Percentiles rank a stretch among this genome's conserved stretches.
Evolutionary conservation across 2,797 vertebrate species (phyloP).

Genomic region (Craterocephalus amniculus): DNA sequence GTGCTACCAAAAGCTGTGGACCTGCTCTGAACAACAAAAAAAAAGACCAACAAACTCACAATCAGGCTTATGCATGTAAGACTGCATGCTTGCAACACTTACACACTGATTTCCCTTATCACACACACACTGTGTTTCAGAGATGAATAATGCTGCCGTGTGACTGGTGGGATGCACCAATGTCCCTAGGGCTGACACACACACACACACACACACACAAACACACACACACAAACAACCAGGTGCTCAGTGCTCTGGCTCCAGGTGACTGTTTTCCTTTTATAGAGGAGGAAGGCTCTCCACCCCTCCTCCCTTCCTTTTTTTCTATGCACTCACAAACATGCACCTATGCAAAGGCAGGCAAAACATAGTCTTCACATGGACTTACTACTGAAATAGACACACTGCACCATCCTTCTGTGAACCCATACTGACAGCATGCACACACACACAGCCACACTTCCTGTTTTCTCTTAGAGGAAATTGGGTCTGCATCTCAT

Average conservation of each 20-base stretch:
- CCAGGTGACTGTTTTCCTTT: conserved; percentile 73
- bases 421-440: conserved; percentile 32
- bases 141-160: conserved; percentile 80
- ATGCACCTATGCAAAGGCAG: conserved; percentile 8
- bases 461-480: conserved; percentile 43
- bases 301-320: conserved; percentile 39
- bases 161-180: conserved; percentile 70
- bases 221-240: conserved; percentile 14
- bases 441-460: conserved; percentile 32
- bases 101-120: conserved; percentile 19
- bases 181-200: conserved; percentile 62
- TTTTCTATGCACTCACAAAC: conserved; percentile 37
- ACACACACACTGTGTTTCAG: conserved; percentile 51
- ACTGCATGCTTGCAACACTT: conserved; percentile 26
- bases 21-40: conserved; percentile 43
- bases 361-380: conserved; percentile 34
- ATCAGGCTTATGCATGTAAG: conserved; percentile 8
- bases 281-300: conserved; percentile 48
- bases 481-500: conserved; percentile 43
- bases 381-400: conserved; percentile 32
- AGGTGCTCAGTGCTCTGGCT: conserved; percentile 51
- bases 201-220: conserved; percentile 13
- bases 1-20: conserved; percentile 44
- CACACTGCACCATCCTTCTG: conserved; percentile 22
- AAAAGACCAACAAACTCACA: conserved; percentile 34